Evolutionary conservation across 2,888 invertebrate genomes (phyloP), one percentile per base, ranked within the genome.

Genomic region (Pollenia griseotomentosa): DNA sequence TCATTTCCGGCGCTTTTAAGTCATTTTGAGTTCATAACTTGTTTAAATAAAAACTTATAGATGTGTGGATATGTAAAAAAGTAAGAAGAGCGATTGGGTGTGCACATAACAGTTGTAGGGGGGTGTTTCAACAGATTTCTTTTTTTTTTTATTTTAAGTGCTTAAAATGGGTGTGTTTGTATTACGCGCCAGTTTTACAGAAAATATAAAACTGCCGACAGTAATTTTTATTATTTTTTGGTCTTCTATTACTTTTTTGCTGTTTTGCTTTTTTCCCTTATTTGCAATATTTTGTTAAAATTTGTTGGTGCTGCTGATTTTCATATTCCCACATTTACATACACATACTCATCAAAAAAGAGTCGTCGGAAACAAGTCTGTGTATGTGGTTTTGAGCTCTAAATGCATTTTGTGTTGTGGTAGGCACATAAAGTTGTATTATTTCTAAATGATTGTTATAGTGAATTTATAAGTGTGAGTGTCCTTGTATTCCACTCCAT

Each of bases 1-100:
- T 89, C 87, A 90, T 91, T 90, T 91, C 90, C 90, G 90, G 88
- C 73, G 71, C 87, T 88, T 88, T 85, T 79, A 79, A 85, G 73
- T 84, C 78, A 85, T 73, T 83, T 83, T 75, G 63, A 83, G 88
- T 88, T 90, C 89, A 90, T 90, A 91, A 89, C 90, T 90, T 89
- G 90, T 90, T 87, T 84, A 90, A 89, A 75, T 61, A 23, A 23
- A 68, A 53, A 19, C 19, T 48, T 89, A 88, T 88, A 83, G 9
- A 9, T 19, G 9, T 42, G 9, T 55, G 14, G 9, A 19, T 53
- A 5, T 55, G 33, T 9, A 12, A 1, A 8, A 7, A 42, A 44
- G 53, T 8, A 23, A n/a, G 19, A 63, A 23, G 23, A 23, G 23
- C 1, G 2, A 23, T 23, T 2, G 23, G 23, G 23, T 23, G 23